Evolutionary conservation across 2,113 vertebrate genomes (phyloP), one percentile per base, ranked within the genome.

Genomic region (Gambusia holbrooki): DNA sequence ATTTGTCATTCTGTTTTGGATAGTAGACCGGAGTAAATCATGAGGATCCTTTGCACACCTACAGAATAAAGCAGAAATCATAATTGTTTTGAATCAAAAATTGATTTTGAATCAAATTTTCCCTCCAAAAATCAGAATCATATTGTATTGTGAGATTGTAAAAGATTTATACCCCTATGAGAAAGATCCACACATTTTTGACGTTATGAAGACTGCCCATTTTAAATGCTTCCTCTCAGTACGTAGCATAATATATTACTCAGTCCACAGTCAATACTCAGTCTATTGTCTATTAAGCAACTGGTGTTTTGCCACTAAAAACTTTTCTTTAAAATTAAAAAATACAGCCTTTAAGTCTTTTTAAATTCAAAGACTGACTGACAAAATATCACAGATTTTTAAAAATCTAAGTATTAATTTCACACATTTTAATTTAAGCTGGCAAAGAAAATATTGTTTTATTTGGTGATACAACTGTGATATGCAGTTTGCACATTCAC

Each of bases 141-240:
- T 12, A 37, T 37, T 2, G 2, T 11, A 12, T 12, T 0, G 10
- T 37, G 10, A 37, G 35, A 37, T 37, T 10, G 9, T 11, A 37
- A 37, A 37, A 11, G 35, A 37, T 37, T 11, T 37, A 37, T 9
- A 35, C 35, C 35, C 19, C 64, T 45, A 45, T 45, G 61, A 54
- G 69, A 29, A 58, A 73, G n/a, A 71, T 2, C 35, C 7, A n/a
- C 33, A 15, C n/a, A 42, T 30, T 76, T 66, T 32, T 51, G 51
- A 12, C 8, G 65, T 62, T 60, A 42, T 54, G 29, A 58, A 33
- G 12, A 54, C 7, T n/a, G 19, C 9, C 14, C 28, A 54, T 54
- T 22, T 14, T 77, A 75, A 80, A 70, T 37, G 35, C 66, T 28
- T 1, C 68, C 17, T 19, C 45, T 48, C 14, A 48, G 5, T 48